A percentile compares a stretch with the other conserved stretches of the same genome.
Conservation (phyloP, 2,888 invertebrate genomes). For the Pyrrhia umbra region DNA sequence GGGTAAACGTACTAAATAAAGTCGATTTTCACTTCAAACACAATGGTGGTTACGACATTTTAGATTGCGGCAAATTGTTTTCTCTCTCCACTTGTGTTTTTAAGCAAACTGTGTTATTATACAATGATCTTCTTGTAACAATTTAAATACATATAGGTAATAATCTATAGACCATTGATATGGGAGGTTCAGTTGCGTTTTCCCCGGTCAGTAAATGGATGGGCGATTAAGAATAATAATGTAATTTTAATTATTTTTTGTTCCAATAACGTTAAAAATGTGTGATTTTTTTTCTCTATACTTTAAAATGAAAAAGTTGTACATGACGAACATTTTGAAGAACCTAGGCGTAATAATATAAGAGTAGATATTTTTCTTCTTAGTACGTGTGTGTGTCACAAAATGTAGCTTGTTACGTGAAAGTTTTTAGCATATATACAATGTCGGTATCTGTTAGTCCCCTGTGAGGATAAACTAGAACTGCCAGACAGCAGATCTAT, state of each 20-base stretch:
- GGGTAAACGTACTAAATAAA: background rate
- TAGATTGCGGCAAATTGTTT: background rate
- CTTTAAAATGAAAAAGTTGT: too few relatives aligned
- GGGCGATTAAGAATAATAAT: too few relatives aligned
- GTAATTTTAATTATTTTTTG: too few relatives aligned
- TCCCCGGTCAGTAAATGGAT: too few relatives aligned
- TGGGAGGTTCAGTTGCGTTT: too few relatives aligned
- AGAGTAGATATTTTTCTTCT: too few relatives aligned
- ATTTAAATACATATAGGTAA: too few relatives aligned
- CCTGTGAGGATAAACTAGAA: background rate
- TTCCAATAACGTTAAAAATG: too few relatives aligned
- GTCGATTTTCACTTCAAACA: background rate
- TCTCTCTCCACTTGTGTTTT: background rate
- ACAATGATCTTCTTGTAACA: background rate
- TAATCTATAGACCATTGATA: too few relatives aligned
- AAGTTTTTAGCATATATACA: conserved; percentile 1
- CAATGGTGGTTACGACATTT: background rate
- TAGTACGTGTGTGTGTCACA: background rate
- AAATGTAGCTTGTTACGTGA: background rate
- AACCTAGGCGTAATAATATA: too few relatives aligned
- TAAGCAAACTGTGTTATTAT: background rate
- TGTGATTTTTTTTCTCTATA: too few relatives aligned
- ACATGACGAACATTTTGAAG: too few relatives aligned
- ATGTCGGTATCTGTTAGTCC: background rate
- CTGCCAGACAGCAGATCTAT: background rate